Evolutionary conservation across 2,888 invertebrate species (phyloP).

Genomic region (Falcaria lacertinaria): DNA sequence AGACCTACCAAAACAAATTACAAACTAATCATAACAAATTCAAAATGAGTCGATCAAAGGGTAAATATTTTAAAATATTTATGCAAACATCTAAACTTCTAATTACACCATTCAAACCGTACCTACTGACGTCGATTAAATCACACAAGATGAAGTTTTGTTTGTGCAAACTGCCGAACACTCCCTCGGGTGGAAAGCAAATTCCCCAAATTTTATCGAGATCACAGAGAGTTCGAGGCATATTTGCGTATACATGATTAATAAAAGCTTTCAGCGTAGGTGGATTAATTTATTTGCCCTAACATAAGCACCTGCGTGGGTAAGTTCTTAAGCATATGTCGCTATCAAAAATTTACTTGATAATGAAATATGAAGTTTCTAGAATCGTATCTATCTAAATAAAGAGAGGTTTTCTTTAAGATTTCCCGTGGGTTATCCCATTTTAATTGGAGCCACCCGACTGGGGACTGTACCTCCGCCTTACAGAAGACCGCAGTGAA

Average conservation of each 20-base stretch:
- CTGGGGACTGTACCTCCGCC: too few species aligned
- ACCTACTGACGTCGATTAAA: constrained; percentile 10
- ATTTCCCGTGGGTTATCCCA: too few species aligned
- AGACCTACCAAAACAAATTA: not conserved
- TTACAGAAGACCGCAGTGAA: too few species aligned
- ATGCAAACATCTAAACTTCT: constrained; percentile 12
- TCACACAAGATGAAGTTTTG: constrained; percentile 13
- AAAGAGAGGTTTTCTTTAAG: too few species aligned
- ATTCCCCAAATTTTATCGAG: constrained; percentile 6
- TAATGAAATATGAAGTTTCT: too few species aligned
- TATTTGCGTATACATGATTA: constrained; percentile 9
- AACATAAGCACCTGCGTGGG: not conserved
- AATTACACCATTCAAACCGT: constrained; percentile 6
- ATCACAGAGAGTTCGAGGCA: constrained; percentile 6
- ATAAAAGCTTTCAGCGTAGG: constrained; percentile 1
- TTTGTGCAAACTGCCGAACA: constrained; percentile 10
- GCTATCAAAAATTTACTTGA: too few species aligned
- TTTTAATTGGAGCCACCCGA: too few species aligned
- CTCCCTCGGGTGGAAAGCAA: constrained; percentile 5
- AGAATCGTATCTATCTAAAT: too few species aligned
- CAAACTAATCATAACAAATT: constrained; percentile 39
- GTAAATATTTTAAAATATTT: constrained; percentile 7
- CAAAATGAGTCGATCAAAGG: constrained; percentile 14
- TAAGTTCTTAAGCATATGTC: too few species aligned
- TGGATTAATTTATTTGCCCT: constrained; percentile 1